These are phyloP conservation scores for Brenthis daphne DNA, from an alignment of 2,888 invertebrate genomes.

Conservation along the genomic window DNA sequence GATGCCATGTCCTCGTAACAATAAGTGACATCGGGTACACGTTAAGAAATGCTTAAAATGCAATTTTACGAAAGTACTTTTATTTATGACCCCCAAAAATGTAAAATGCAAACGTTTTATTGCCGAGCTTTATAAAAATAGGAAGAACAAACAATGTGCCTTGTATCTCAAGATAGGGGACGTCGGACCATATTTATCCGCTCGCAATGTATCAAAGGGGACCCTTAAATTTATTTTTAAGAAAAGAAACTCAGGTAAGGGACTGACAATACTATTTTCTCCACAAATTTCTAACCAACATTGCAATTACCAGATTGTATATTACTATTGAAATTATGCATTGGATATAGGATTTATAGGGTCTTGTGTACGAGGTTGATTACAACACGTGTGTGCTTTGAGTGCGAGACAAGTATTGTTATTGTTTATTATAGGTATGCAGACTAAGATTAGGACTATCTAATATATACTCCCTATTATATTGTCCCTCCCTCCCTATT, in stretches of 20 bases:
- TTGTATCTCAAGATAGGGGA: conserved; percentile 71
- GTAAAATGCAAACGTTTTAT: conserved; percentile 81
- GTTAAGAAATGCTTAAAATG: conserved; percentile 79
- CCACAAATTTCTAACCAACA: conserved; percentile 21
- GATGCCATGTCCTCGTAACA: conserved; percentile 40
- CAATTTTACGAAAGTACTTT: conserved; percentile 76
- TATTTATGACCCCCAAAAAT: conserved; percentile 79
- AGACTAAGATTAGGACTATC: background rate
- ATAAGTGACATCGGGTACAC: conserved; percentile 62
- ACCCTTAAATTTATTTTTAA: conserved; percentile 53
- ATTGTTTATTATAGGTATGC: background rate
- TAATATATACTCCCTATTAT: background rate
- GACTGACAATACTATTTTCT: conserved; percentile 30
- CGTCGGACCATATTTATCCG: conserved; percentile 67
- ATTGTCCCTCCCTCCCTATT: background rate
- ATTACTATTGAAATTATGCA: background rate
- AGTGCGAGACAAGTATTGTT: background rate
- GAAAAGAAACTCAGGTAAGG: conserved; percentile 54
- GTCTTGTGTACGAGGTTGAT: conserved; percentile 10
- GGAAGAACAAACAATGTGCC: conserved; percentile 77
- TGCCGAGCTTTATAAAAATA: conserved; percentile 77
- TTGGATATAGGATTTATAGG: conserved; percentile 1
- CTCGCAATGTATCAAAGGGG: conserved; percentile 50
- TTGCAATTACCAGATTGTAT: conserved; percentile 9
- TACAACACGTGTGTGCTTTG: conserved; percentile 2